A percentile compares a stretch with the other conserved stretches of the same genome.
Conservation (phyloP, 2,113 vertebrate genomes). For the Callithrix jacchus region DNA sequence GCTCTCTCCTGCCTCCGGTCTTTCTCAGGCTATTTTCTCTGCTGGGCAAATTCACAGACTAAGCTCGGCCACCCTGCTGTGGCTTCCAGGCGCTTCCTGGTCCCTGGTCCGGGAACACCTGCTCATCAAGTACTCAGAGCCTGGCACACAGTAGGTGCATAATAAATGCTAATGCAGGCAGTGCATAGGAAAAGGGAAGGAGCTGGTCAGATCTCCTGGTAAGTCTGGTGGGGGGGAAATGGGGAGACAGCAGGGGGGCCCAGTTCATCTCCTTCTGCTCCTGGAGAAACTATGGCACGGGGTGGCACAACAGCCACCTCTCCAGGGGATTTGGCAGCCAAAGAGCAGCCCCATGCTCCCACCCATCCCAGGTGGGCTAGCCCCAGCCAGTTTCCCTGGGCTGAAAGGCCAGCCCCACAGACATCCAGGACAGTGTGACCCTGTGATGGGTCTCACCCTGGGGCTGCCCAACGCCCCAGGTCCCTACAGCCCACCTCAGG, state of each 20-base stretch:
- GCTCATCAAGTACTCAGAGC: background rate
- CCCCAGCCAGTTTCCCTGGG: background rate
- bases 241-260: background rate
- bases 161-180: background rate
- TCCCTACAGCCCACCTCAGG: background rate
- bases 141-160: background rate
- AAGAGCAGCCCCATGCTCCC: rapidly evolving
- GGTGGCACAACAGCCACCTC: background rate
- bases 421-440: too few relatives aligned
- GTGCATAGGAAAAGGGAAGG: background rate
- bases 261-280: rapidly evolving
- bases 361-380: rapidly evolving
- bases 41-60: background rate
- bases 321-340: background rate
- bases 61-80: background rate
- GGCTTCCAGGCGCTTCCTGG: background rate
- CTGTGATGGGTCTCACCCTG: too few relatives aligned
- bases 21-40: background rate
- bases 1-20: too few relatives aligned
- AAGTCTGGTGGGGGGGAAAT: background rate
- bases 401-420: background rate
- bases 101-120: background rate
- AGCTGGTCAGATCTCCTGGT: background rate
- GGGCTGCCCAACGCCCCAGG: rapidly evolving
- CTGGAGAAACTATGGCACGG: background rate